Evolutionary conservation across 2,113 vertebrate genomes (phyloP).

Genomic region (Corvus cornix): DNA sequence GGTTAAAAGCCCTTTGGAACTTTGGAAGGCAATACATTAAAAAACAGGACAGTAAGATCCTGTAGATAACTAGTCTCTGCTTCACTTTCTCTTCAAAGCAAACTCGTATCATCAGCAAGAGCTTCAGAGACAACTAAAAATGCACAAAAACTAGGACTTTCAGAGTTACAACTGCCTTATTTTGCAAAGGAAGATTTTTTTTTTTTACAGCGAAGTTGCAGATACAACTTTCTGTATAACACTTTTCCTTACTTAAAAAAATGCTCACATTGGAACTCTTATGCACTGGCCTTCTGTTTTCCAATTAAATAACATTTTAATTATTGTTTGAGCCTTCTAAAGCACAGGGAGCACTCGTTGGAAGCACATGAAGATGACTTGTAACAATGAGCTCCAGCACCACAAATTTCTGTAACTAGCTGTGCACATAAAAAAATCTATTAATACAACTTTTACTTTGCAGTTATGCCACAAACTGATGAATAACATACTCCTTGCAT

Average conservation of each 20-base stretch:
- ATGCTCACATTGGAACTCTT: background rate
- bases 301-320: background rate
- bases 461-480: background rate
- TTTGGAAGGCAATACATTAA: background rate
- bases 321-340: background rate
- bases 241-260: background rate
- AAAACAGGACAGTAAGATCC: background rate
- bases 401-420: background rate
- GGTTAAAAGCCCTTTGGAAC: background rate
- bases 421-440: fast-evolving
- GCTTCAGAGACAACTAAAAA: background rate
- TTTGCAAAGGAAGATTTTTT: background rate
- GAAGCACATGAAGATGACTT: background rate
- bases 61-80: background rate
- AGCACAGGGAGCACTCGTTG: background rate
- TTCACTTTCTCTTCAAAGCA: background rate
- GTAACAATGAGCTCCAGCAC: background rate
- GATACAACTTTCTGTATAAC: background rate
- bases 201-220: background rate
- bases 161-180: background rate
- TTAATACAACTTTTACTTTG: background rate
- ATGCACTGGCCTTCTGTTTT: background rate
- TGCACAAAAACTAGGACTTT: background rate
- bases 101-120: background rate
- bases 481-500: background rate